Evolutionary conservation across 2,888 invertebrate genomes (phyloP).

Genomic region (Ennomos quercinarius): DNA sequence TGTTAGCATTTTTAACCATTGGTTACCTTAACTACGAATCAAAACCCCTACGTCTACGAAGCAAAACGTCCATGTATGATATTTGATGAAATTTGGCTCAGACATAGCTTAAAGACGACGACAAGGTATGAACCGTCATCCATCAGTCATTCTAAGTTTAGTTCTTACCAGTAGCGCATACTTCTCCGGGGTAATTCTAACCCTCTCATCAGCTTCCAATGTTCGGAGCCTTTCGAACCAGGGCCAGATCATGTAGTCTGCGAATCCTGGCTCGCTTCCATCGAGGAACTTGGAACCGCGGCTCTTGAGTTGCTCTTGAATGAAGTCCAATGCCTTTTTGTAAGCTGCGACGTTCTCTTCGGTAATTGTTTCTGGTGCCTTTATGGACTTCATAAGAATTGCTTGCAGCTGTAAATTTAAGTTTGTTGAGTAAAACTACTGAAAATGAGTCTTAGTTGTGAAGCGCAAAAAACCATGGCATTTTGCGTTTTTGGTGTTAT

Average conservation of each 20-base stretch:
- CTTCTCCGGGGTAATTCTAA: constrained; percentile 81
- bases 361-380: constrained; percentile 55
- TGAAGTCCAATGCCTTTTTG: constrained; percentile 80
- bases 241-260: constrained; percentile 95
- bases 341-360: constrained; percentile 55
- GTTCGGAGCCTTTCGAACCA: constrained; percentile 90
- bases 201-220: constrained; percentile 71
- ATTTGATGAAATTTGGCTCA: too few species aligned
- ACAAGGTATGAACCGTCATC: too few species aligned
- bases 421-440: not conserved
- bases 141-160: not conserved
- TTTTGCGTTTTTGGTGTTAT: too few species aligned
- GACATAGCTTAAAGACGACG: too few species aligned
- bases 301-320: constrained; percentile 87
- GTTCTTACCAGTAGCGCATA: constrained; percentile 72
- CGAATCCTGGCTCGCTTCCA: constrained; percentile 89
- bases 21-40: too few species aligned
- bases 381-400: constrained; percentile 55
- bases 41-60: too few species aligned
- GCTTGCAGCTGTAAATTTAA: constrained; percentile 56
- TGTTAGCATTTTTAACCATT: too few species aligned
- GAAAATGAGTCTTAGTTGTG: too few species aligned
- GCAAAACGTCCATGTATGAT: too few species aligned
- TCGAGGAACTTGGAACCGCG: constrained; percentile 87
- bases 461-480: too few species aligned